A percentile compares a stretch with the other conserved stretches of the same genome.
phyloP scores from a whole-genome alignment of 2,888 invertebrate genomes.

The Parapristionchus giblindavisi region DNA sequence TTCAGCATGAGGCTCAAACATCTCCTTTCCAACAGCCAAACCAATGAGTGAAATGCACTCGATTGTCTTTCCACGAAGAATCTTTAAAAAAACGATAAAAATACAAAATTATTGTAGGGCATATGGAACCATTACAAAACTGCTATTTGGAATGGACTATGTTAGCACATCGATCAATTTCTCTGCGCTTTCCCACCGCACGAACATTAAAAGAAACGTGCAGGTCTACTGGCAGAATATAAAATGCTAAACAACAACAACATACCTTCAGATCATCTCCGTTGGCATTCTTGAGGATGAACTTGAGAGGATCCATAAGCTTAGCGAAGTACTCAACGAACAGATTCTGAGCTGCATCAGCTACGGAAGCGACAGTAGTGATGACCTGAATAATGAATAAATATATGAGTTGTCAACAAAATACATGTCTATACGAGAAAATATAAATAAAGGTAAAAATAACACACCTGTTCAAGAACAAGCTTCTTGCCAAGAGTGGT shows the following conservation, averaged over 20 bases:
- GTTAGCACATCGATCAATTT: neutral
- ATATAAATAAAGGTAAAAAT: too few relatives aligned
- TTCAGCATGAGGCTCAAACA: constrained; percentile 87
- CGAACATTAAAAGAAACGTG: neutral
- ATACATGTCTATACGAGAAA: neutral
- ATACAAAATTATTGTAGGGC: neutral
- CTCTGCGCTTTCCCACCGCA: constrained; percentile 8
- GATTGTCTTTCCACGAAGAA: constrained; percentile 95
- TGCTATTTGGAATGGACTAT: neutral
- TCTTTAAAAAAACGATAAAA: constrained; percentile 74
- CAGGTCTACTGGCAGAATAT: constrained; percentile 8
- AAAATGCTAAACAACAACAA: neutral
- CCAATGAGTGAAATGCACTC: constrained; percentile 99
- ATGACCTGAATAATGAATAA: constrained; percentile 45
- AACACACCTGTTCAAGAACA: constrained; percentile 90
- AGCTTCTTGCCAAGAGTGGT: constrained; percentile 92
- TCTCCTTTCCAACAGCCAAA: constrained; percentile 74
- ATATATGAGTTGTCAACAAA: neutral
- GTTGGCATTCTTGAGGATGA: constrained; percentile 92
- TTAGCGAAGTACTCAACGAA: constrained; percentile 93
- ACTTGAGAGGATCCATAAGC: constrained; percentile 87
- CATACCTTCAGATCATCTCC: constrained; percentile 48
- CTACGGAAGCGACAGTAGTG: constrained; percentile 84
- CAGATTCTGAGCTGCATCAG: constrained; percentile 95
- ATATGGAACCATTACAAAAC: neutral